Evolutionary conservation across 2,113 vertebrate species (phyloP), one percentile per base, ranked within the genome.

Genomic region (Taxidea taxus): DNA sequence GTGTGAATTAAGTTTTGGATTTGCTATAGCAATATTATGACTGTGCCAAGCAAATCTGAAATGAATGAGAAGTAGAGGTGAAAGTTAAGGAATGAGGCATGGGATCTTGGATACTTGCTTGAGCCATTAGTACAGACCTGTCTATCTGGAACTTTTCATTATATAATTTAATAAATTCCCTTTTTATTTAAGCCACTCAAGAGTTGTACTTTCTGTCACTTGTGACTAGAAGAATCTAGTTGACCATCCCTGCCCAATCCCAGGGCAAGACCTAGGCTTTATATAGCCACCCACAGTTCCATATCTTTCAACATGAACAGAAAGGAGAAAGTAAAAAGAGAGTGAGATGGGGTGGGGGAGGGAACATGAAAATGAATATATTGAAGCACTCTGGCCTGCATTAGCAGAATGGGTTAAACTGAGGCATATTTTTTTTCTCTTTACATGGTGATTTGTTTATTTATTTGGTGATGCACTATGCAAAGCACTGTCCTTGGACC

Each of bases 361-460:
- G 56, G 4, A 31, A 42, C 37, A 78, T 20, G 54, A 90, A 49
- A 14, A n/a, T 77, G 20, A 80, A 83, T 7, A 49, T 42, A 6
- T 60, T 68, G 74, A 60, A 83, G 25, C 6, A 44, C 60, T 54
- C 47, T 84, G 11, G 27, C 16, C 58, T 91, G 42, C 51, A 90
- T 90, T 95, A 94, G 31, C 49, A 87, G 66, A 95, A 64, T 82
- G 37, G 39, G 39, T 95, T 92, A 29, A 64, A 94, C 94, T 64
- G 29, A 74, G 15, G 13, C 20, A 72, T 27, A 10, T 7, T 81
- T 91, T 60, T 56, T 90, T 56, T 47, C n/a, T 87, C 60, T 82
- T 74, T 93, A 42, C 27, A 58, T 66, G 34, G 31, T 83, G 64
- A 83, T 91, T 94, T 89, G 95, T 89, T 87, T 95, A 78, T 29